Evolutionary conservation across 2,888 invertebrate species (phyloP), one percentile per base, ranked within the genome.

Genomic region (Automeris io): DNA sequence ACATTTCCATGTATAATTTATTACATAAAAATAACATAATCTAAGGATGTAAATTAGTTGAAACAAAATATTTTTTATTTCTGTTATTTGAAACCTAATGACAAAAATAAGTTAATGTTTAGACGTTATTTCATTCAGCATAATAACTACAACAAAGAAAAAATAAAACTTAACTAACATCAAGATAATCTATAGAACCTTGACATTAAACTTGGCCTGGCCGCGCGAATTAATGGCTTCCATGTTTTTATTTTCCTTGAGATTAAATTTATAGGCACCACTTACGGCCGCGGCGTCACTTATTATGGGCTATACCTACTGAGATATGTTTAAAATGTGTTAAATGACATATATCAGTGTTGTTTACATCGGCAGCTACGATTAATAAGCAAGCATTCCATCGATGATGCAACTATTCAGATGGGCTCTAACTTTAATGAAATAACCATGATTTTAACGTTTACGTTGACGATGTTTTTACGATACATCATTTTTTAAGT

Each of bases 211-310:
- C 85, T 85, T 85, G 85, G 81, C 82, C 78, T 74, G 74, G 71
- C 77, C 71, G 82, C 78, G 85, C 85, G 81, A 85, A 86, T 83
- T 83, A 86, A 86, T 86, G 79, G 80, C 81, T 83, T 85, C 85
- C 82, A 82, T 77, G 86, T 85, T 85, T 86, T 85, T 82, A 83
- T 83, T 83, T 83, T 83, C 82, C 85, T 83, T 80, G 81, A 86
- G 85, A 82, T 83, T 81, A 82, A 83, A 86, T 86, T 86, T 83
- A 86, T 83, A 75, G 74, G 64, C 76, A 68, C 63, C 60, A 78
- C 66, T 76, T 70, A 76, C 68, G 67, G 67, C 70, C 67, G 61
- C 69, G 62, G 74, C 76, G 77, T 80, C 81, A 78, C 78, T 80
- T 77, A 76, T 80, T 77, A 60, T 64, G 65, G 69, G 60, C 66